Evolutionary conservation across 2,113 vertebrate genomes (phyloP).

Genomic region (Typhlomys cinereus): DNA sequence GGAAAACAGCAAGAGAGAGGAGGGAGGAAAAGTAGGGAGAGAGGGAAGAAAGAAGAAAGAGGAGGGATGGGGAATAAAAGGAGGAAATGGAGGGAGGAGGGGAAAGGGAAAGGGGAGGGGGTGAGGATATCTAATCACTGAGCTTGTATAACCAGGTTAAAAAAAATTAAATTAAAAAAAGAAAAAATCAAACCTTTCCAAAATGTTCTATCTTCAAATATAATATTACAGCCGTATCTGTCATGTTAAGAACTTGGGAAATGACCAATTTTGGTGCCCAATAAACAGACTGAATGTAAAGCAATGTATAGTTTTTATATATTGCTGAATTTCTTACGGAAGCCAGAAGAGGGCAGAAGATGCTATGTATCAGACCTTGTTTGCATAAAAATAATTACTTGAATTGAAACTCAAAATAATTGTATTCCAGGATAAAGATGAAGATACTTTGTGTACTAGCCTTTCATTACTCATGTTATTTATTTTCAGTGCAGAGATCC

Average conservation of each 20-base stretch:
- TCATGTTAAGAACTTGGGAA: neutral
- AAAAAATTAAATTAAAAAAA: neutral
- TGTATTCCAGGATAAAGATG: slow-evolving; percentile 15
- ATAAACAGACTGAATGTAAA: neutral
- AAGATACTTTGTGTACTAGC: neutral
- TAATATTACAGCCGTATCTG: neutral
- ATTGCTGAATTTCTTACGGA: slow-evolving; percentile 72
- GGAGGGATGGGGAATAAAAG: too few species aligned
- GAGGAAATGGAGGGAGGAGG: too few species aligned
- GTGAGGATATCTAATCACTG: too few species aligned
- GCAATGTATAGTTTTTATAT: neutral
- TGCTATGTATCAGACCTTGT: slow-evolving; percentile 49
- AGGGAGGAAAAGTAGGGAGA: too few species aligned
- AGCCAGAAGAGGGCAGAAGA: slow-evolving; percentile 84
- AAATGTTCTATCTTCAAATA: neutral
- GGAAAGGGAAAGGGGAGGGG: too few species aligned
- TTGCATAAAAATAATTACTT: slow-evolving; percentile 58
- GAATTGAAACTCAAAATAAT: slow-evolving; percentile 32
- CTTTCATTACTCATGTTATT: neutral
- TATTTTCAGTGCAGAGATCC: neutral
- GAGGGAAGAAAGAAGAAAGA: too few species aligned
- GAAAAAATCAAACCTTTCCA: neutral
- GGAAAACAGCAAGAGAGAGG: too few species aligned
- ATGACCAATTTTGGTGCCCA: neutral
- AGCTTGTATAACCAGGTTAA: too few species aligned